phyloP scores from a whole-genome alignment of 2,113 vertebrate genomes.

The Pygoscelis adeliae region DNA sequence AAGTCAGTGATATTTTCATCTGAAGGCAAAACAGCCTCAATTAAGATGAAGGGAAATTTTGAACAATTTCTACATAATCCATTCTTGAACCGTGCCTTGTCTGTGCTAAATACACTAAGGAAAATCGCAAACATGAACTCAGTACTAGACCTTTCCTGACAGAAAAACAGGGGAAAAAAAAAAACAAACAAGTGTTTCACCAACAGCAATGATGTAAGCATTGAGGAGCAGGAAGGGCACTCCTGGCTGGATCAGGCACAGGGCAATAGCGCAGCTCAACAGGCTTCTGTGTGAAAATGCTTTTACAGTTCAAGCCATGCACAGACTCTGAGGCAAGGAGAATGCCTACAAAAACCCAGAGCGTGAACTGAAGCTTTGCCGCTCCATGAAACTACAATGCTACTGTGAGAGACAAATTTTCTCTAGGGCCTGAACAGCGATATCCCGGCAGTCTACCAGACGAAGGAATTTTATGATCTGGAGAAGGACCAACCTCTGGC shows the following conservation, averaged over 20 bases:
- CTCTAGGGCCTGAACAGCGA: background rate
- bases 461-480: slow-evolving; percentile 8
- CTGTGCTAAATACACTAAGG: background rate
- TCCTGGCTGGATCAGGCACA: background rate
- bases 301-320: background rate
- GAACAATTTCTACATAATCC: background rate
- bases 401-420: background rate
- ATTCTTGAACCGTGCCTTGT: background rate
- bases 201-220: background rate
- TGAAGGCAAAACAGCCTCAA: background rate
- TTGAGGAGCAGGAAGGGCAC: background rate
- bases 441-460: background rate
- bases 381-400: background rate
- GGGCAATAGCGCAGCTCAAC: background rate
- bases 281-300: background rate
- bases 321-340: background rate
- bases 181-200: background rate
- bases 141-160: background rate
- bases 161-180: background rate
- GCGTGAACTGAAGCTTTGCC: background rate
- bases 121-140: background rate
- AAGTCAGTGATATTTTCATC: background rate
- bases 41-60: slow-evolving; percentile 19
- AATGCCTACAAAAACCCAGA: background rate
- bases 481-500: background rate